Evolutionary conservation across 2,888 invertebrate genomes (phyloP).

Genomic region (Atethmia centrago): DNA sequence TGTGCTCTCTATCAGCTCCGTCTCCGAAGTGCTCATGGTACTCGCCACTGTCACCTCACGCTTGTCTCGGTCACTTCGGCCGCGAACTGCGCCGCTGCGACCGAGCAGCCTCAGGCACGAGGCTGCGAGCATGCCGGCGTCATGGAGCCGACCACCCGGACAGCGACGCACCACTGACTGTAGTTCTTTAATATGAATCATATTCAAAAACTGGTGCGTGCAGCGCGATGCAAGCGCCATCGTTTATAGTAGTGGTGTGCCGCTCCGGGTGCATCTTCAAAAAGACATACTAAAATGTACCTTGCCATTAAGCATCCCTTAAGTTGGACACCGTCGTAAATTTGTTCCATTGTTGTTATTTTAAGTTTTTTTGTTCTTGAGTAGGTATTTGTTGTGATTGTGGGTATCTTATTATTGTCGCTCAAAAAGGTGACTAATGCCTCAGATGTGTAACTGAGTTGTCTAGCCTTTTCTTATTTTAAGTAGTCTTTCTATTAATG

Average conservation of each 20-base stretch:
- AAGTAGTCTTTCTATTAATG: conserved; percentile 80
- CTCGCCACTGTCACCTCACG: conserved; percentile 89
- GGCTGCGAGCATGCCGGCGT: conserved; percentile 90
- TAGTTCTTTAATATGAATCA: conserved; percentile 5
- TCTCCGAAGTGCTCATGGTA: conserved; percentile 99
- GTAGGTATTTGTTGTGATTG: conserved; percentile 83
- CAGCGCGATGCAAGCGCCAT: conserved; percentile 44
- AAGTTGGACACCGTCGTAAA: conserved; percentile 78
- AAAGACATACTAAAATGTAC: conserved; percentile 80
- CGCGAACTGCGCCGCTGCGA: conserved; percentile 82
- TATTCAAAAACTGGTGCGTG: conserved; percentile 14
- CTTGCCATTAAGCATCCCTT: conserved; percentile 79
- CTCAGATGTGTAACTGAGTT: conserved; percentile 70
- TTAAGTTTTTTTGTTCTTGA: conserved; percentile 84
- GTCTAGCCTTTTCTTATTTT: conserved; percentile 74
- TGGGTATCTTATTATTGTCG: conserved; percentile 79
- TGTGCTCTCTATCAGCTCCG: conserved; percentile 99
- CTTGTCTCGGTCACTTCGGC: conserved; percentile 86
- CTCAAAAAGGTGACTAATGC: conserved; percentile 72
- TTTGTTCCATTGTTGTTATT: conserved; percentile 81
- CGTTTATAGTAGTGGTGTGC: conserved; percentile 72
- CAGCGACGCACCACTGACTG: conserved; percentile 71
- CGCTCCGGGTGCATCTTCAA: conserved; percentile 78
- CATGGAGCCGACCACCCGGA: conserved; percentile 86
- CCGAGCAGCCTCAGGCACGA: conserved; percentile 90